These are phyloP conservation scores for Hydractinia echinata DNA, from an alignment of 30 jellyfish, hydroid and myxozoan genomes.

Conservation along the genomic window DNA sequence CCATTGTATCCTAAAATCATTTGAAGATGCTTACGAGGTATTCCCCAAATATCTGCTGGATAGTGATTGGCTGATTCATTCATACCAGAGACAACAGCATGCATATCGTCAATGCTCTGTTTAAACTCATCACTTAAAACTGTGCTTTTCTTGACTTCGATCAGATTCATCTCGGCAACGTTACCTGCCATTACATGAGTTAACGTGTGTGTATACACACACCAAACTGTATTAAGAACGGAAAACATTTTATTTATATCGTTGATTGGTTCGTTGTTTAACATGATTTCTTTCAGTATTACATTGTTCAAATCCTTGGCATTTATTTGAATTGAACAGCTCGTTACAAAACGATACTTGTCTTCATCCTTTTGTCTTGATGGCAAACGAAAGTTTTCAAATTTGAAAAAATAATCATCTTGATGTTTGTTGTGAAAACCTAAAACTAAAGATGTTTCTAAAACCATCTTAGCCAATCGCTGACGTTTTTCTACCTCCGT, in stretches of 20 bases:
- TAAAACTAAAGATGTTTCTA: constrained; percentile 13
- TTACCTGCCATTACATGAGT: constrained; percentile 24
- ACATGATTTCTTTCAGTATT: background rate
- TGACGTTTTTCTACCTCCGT: constrained; percentile 10
- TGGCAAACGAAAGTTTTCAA: constrained; percentile 16
- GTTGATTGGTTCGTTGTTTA: background rate
- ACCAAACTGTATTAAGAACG: constrained; percentile 3
- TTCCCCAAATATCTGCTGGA: constrained; percentile 36
- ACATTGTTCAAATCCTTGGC: background rate
- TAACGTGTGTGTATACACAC: constrained; percentile 21
- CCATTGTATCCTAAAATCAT: constrained; percentile 15
- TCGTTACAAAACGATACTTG: background rate
- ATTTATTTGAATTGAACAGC: background rate
- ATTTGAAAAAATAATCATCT: background rate
- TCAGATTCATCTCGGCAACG: constrained; percentile 10
- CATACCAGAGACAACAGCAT: constrained; percentile 24
- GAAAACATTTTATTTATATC: background rate
- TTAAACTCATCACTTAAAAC: background rate
- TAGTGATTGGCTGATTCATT: constrained; percentile 31
- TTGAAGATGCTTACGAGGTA: constrained; percentile 16
- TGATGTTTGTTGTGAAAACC: background rate
- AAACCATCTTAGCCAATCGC: constrained; percentile 10
- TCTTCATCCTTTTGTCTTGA: background rate
- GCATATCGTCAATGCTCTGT: constrained; percentile 23
- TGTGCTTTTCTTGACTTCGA: background rate